Base-by-base conservation (phyloP, 2,797 vertebrate species). In the Momotus momota region DNA sequence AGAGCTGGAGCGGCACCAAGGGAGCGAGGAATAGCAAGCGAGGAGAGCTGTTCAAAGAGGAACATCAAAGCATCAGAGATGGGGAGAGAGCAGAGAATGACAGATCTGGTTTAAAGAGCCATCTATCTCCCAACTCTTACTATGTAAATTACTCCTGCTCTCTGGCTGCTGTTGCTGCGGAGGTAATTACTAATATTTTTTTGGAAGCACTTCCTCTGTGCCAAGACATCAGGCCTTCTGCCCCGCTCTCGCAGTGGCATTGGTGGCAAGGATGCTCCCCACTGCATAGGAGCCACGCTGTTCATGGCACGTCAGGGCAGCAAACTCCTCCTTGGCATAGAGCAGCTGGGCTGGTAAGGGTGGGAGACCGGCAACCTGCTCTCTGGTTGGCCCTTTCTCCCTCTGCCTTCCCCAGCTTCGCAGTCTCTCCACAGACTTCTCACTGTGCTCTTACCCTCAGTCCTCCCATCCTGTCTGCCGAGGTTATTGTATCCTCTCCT, bases 61-160 rank as follows among this genome's bases (percentile, higher is more conserved):
- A 97, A 95, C 95, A 96, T 97, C 97, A 97, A 97, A 97, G 97
- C 87, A 7, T 79, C 60, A 90, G 83, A 96, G 95, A 90, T 3
- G 15, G 70, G 58, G 71, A 92, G 93, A 94, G 94, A 95, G 94
- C 95, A 35, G 84, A 31, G 77, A 94, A 64, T 96, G 96, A 97
- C 95, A 97, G 93, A 97, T 96, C 95, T 96, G 96, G 96, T 97
- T 97, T 97, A 97, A 97, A 97, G 96, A 97, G 91, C 90, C 95
- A 97, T 97, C 96, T 96, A 93, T 97, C 92, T 97, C 95, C 40
- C 90, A 81, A 93, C 95, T 96, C 95, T 92, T 45, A 21, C 95
- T 92, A 97, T 97, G 96, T 91, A 97, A 97, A 97, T 97, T 31
- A 77, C 86, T 79, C 93, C 93, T 5, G 74, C 67, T 95, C n/a